Percentiles rank a stretch among this genome's conserved stretches.
These are phyloP conservation scores for Coenonympha arcania DNA, from an alignment of 2,888 invertebrate genomes.

Conservation along the genomic window DNA sequence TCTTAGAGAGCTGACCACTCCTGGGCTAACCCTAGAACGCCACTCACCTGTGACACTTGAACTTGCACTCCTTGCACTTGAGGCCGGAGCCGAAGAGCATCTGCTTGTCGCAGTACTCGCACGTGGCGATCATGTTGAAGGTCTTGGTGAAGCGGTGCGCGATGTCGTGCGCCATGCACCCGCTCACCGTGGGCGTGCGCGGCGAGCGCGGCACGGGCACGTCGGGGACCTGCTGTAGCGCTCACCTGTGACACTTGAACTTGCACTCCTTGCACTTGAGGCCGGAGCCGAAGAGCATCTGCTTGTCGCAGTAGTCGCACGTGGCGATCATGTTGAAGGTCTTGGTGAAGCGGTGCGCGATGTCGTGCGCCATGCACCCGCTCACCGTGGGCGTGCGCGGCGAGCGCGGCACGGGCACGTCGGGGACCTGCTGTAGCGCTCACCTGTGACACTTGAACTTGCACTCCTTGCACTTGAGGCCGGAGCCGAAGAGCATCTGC, in stretches of 20 bases:
- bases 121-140: conserved; percentile 90
- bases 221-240: conserved; percentile 7
- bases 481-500: conserved; percentile 87
- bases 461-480: conserved; percentile 94
- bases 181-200: conserved; percentile 80
- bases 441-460: conserved; percentile 86
- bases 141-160: conserved; percentile 92
- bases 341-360: conserved; percentile 91
- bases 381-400: conserved; percentile 84
- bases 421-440: conserved; percentile 3
- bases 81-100: conserved; percentile 87
- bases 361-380: conserved; percentile 86
- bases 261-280: conserved; percentile 96
- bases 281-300: conserved; percentile 86
- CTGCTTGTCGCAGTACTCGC: conserved; percentile 91
- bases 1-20: no score
- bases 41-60: conserved; percentile 78
- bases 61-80: conserved; percentile 96
- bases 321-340: conserved; percentile 90
- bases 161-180: conserved; percentile 88
- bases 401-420: conserved; percentile 67
- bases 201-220: conserved; percentile 76
- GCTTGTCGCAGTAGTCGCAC: conserved; percentile 91
- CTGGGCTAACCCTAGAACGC: no score
- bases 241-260: conserved; percentile 81